Base-by-base conservation (phyloP, 2,888 invertebrate genomes). In the Drosophila pullipes region DNA sequence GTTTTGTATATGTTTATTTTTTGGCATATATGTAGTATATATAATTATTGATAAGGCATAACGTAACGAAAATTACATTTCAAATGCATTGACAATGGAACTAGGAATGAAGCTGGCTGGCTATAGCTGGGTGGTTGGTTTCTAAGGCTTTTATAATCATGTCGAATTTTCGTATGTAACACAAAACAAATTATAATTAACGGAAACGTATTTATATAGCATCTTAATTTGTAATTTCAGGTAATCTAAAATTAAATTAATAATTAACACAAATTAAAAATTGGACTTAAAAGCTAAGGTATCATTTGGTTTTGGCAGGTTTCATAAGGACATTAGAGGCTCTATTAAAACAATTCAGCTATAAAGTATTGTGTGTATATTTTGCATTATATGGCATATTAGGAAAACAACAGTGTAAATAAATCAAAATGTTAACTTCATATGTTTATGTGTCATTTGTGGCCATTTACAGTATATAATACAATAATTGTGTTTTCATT, bases 231-330 rank as follows among this genome's bases (percentile, higher is more conserved):
- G 52, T 78, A 75, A 69, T 69, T 81, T 54, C 60, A 64, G 73
- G 49, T 65, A 28, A 47, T 60, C 55, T 79, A 74, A 47, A 65
- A 73, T 28, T 59, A 76, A 81, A 78, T 68, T 77, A 66, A 60
- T 62, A 61, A 69, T 82, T 67, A 78, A 80, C 58, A 82, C 79
- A 82, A 79, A 78, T 79, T 22, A 82, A 74, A 57, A 67, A 10
- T 69, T 62, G 73, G 71, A 74, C 91, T 91, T 91, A 91, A 82
- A 72, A 72, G 89, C 90, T 91, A 86, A 53, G 78, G 71, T 74
- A 69, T 88, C 64, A 57, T 62, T 61, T 72, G 69, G 67, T 69
- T 76, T 81, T 65, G 55, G 83, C 76, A 39, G 84, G 82, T 78
- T 77, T 70, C 28, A 28, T 52, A 57, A 62, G 75, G 88, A 72